Conservation (phyloP, 2,797 vertebrate genomes). For the Onychomys leucogaster region DNA sequence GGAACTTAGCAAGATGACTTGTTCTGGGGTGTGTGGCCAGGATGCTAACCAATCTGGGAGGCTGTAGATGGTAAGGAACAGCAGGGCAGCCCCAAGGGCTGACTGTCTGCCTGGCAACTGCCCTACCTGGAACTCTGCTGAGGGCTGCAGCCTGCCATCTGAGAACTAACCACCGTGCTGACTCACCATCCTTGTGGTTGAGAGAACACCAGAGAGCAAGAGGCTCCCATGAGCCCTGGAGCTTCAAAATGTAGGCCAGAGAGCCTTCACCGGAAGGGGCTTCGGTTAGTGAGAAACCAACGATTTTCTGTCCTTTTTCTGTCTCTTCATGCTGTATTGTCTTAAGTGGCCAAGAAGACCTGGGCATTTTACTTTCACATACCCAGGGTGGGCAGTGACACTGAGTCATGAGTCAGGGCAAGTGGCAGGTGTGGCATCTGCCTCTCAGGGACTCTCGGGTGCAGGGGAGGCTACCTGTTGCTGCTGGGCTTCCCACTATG, state of each 20-base stretch:
- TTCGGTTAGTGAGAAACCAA: conserved; percentile 16
- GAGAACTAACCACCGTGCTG: conserved; percentile 43
- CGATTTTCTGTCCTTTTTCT: neutral
- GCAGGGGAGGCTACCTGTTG: neutral
- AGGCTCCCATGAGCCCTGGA: neutral
- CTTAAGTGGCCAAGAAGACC: neutral
- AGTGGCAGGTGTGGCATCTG: neutral
- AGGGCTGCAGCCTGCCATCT: neutral
- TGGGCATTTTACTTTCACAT: neutral
- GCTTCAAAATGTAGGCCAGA: conserved; percentile 46
- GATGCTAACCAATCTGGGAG: neutral
- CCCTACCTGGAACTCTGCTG: neutral
- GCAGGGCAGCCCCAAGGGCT: accelerated
- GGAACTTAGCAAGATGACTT: neutral
- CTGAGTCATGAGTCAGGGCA: neutral
- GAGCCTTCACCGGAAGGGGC: neutral
- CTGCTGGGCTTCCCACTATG: neutral
- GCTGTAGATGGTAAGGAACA: neutral
- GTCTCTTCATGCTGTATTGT: neutral
- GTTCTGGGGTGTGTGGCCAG: neutral
- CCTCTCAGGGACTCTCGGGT: neutral
- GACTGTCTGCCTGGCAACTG: neutral
- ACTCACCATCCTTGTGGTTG: conserved; percentile 61
- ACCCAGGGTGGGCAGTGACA: neutral
- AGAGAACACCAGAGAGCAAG: neutral